These are phyloP conservation scores for Dascyllus trimaculatus DNA, from an alignment of 2,113 vertebrate genomes.

Conservation along the genomic window DNA sequence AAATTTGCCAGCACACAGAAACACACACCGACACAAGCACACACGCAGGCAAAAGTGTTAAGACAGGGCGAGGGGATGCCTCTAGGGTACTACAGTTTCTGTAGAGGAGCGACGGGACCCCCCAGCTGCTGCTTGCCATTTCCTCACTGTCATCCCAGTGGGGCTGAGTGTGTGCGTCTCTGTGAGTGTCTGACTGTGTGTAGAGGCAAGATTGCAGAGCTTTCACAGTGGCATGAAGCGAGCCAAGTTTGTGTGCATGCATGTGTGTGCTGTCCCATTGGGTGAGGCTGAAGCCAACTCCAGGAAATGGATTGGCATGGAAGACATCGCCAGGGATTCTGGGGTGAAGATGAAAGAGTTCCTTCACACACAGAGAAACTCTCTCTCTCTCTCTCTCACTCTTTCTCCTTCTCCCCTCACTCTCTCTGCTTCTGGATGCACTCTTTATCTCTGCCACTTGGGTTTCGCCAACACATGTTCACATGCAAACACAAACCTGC, in stretches of 20 bases:
- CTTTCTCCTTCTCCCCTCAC: slow-evolving; percentile 5
- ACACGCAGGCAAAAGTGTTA: slow-evolving; percentile 42
- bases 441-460: slow-evolving; percentile 51
- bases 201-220: slow-evolving; percentile 68
- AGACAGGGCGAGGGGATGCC: slow-evolving; percentile 55
- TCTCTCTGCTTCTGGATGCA: slow-evolving; percentile 58
- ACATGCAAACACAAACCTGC: slow-evolving; percentile 41
- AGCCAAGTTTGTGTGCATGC: slow-evolving; percentile 65
- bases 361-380: slow-evolving; percentile 64
- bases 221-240: slow-evolving; percentile 60
- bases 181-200: slow-evolving; percentile 57
- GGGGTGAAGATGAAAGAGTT: slow-evolving; percentile 81
- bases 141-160: slow-evolving; percentile 67
- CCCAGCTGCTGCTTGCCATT: slow-evolving; percentile 74
- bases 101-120: slow-evolving; percentile 65
- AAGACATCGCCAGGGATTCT: slow-evolving; percentile 77
- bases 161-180: slow-evolving; percentile 47
- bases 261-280: slow-evolving; percentile 61
- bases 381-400: slow-evolving; percentile 23
- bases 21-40: slow-evolving; percentile 44
- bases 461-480: slow-evolving; percentile 42
- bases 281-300: slow-evolving; percentile 78
- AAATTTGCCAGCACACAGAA: slow-evolving; percentile 29
- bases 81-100: slow-evolving; percentile 69
- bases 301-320: slow-evolving; percentile 83